Conservation (phyloP, 2,113 vertebrate genomes). For the Phalacrocorax carbo region DNA sequence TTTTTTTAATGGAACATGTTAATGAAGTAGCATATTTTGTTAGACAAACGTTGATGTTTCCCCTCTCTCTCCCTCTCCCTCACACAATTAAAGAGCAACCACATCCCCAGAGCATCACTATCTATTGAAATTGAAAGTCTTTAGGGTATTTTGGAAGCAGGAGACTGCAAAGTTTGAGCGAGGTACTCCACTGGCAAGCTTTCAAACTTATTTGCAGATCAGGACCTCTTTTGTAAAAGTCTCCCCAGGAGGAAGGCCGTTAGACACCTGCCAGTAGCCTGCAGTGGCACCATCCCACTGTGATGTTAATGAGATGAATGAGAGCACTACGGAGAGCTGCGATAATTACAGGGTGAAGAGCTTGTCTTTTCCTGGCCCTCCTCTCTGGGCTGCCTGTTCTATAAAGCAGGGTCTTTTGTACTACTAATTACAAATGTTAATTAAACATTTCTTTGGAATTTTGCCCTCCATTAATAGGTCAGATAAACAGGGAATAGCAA, state of each 20-base stretch:
- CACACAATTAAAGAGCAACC: neutral
- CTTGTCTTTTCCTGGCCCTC: conserved; percentile 69
- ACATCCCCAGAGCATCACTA: neutral
- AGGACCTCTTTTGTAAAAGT: conserved; percentile 63
- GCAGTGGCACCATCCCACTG: conserved; percentile 70
- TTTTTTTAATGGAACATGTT: neutral
- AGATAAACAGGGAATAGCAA: conserved; percentile 69
- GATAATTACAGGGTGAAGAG: conserved; percentile 74
- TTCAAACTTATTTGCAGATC: conserved; percentile 70
- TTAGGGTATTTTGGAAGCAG: neutral
- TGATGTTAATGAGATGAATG: conserved; percentile 78
- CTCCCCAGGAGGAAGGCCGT: conserved; percentile 65
- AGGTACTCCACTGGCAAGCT: conserved; percentile 46
- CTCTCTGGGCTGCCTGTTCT: conserved; percentile 57
- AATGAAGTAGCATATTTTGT: neutral
- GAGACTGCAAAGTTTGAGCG: conserved; percentile 5
- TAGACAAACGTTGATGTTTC: neutral
- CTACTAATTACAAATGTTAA: conserved; percentile 76
- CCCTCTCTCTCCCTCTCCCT: neutral
- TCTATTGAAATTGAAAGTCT: neutral
- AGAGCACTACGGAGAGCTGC: conserved; percentile 58
- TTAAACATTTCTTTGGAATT: conserved; percentile 78
- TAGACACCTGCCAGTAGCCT: conserved; percentile 67
- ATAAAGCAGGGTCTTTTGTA: conserved; percentile 70
- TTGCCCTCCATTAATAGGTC: conserved; percentile 73